Conservation (phyloP, 2,113 vertebrate species). For the Cichladusa arquata region DNA sequence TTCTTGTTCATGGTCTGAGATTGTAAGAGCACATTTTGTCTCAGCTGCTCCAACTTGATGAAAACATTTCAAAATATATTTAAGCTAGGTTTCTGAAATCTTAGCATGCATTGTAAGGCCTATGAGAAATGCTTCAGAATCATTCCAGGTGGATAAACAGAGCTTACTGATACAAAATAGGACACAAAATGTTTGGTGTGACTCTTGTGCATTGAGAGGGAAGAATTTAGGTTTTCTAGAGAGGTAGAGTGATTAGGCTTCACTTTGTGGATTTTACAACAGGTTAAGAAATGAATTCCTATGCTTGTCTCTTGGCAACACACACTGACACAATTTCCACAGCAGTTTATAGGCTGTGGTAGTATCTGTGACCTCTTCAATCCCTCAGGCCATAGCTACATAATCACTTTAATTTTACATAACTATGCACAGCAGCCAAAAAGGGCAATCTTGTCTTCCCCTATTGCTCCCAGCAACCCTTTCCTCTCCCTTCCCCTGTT, state of each 20-base stretch:
- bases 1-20: not conserved
- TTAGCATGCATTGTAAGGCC: not conserved
- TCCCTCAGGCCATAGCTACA: slow-evolving; percentile 44
- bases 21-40: not conserved
- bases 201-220: not conserved
- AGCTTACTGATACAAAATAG: not conserved
- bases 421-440: slow-evolving; percentile 45
- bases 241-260: not conserved
- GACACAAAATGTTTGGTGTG: not conserved
- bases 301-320: slow-evolving; percentile 47
- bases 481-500: not conserved
- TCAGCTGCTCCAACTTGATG: not conserved
- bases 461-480: not conserved
- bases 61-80: not conserved
- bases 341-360: slow-evolving; percentile 12
- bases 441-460: slow-evolving; percentile 11
- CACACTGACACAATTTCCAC: slow-evolving; percentile 27
- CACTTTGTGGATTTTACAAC: not conserved
- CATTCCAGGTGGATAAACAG: not conserved
- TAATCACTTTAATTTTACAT: slow-evolving; percentile 62
- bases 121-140: not conserved
- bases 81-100: not conserved
- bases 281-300: slow-evolving; percentile 36
- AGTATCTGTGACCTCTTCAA: slow-evolving; percentile 55
- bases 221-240: not conserved